Percentiles rank a stretch among this genome's conserved stretches.
phyloP scores from a whole-genome alignment of 2,113 vertebrate species.

The Deroptyus accipitrinus region DNA sequence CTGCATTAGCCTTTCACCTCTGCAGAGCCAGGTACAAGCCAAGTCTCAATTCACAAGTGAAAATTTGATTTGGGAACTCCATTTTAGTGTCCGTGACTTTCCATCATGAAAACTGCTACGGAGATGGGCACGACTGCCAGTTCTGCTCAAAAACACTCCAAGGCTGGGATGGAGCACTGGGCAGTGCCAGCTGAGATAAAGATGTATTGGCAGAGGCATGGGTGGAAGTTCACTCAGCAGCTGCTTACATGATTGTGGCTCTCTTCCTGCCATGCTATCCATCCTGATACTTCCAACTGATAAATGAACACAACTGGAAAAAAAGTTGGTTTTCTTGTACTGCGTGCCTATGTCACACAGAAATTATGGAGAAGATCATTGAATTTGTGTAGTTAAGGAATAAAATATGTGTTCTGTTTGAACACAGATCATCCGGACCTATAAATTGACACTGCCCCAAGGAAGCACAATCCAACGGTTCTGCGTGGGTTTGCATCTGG shows the following conservation, averaged over 20 bases:
- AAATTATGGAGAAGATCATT: neutral
- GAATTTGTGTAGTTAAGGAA: neutral
- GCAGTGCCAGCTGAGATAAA: neutral
- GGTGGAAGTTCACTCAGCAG: neutral
- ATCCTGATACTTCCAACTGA: neutral
- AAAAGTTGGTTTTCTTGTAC: neutral
- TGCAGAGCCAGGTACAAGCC: neutral
- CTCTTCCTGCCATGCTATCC: neutral
- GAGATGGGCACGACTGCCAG: neutral
- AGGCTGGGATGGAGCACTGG: neutral
- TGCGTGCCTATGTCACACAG: neutral
- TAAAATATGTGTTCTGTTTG: neutral
- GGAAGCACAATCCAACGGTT: neutral
- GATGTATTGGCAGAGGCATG: neutral
- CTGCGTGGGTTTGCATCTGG: accelerated
- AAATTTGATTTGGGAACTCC: constrained; percentile 3
- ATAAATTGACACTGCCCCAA: neutral
- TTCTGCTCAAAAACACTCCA: neutral
- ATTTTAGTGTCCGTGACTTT: neutral
- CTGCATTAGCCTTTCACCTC: neutral
- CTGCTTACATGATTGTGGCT: neutral
- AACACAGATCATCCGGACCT: neutral
- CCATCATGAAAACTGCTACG: neutral
- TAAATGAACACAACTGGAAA: neutral
- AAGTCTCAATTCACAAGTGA: neutral